Percentiles rank a stretch among this genome's conserved stretches.
phyloP scores from a whole-genome alignment of 2,888 invertebrate species.

The Polydrusus pterygomalis region DNA sequence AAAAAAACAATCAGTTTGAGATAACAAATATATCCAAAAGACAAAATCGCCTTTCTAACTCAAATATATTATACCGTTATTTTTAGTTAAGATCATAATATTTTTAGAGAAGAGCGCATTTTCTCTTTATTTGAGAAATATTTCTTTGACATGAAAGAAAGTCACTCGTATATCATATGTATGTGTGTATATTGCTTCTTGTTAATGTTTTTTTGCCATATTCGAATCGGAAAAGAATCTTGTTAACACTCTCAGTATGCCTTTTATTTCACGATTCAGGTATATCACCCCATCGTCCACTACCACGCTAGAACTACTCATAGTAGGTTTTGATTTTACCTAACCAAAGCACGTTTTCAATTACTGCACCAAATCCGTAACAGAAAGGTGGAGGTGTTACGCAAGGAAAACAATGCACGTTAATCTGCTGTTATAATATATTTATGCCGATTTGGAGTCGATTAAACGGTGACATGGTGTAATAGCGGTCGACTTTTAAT shows the following conservation, averaged over 20 bases:
- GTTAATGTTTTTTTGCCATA: background rate
- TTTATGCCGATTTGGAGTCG: conserved; percentile 43
- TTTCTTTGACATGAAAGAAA: no score
- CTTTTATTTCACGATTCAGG: background rate
- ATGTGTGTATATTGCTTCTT: no score
- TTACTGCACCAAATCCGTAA: conserved; percentile 40
- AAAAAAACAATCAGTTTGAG: no score
- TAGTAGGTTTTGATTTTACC: conserved; percentile 30
- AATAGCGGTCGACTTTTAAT: conserved; percentile 35
- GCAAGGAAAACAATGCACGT: conserved; percentile 47
- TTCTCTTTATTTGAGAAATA: no score
- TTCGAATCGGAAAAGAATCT: background rate
- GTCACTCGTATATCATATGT: no score
- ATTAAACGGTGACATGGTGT: conserved; percentile 44
- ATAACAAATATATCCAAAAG: no score
- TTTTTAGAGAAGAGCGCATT: no score
- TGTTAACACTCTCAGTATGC: background rate
- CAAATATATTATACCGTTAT: no score
- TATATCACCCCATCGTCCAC: background rate
- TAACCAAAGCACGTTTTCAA: conserved; percentile 43
- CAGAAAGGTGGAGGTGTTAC: conserved; percentile 38
- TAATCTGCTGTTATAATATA: conserved; percentile 48
- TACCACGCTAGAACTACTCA: background rate
- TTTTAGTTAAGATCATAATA: no score
- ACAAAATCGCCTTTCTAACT: no score